Base-by-base conservation (phyloP, 2,113 vertebrate genomes). In the Paradisaea rubra region DNA sequence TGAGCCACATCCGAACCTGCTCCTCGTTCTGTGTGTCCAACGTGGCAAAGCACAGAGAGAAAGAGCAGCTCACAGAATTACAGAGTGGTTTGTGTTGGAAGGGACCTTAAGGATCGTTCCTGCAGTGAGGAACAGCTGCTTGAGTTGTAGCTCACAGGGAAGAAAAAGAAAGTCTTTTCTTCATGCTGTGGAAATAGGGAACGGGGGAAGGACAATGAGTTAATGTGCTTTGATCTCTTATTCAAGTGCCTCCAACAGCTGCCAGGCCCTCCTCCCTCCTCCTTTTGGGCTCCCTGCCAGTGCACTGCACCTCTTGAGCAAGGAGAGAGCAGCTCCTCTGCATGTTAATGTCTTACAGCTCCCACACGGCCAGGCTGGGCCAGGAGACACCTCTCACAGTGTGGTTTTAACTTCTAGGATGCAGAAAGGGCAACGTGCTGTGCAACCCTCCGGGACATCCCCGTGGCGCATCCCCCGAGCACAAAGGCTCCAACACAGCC, bases 381-480 rank as follows among this genome's bases (percentile, higher is more conserved):
- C 12, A 74, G 80, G 63, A 77, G 31, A 47, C 2, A 0, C 28
- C 21, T 81, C 69, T 66, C 6, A 0, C 15, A 15, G 37, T 0
- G 2, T 16, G 27, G 0, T 69, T 82, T 72, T 53, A 1, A 28
- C 41, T 82, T 24, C 54, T 9, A 2, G 71, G 17, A 5, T 19
- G 31, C 59, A 77, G 37, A 8, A 72, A 80, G 41, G 6, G 20
- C 3, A 5, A 15, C 0, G 3, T 41, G 41, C 25, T 1, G 1
- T 9, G 37, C 20, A 13, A 2, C 25, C 39, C 1, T 1, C 9
- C 0, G 0, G 72, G 63, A 61, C 16, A 60, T 11, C 49, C 24
- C 57, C 2, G 9, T 0, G 0, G 16, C 5, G 19, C n/a, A 30
- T 41, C 10, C 15, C 5, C 19, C 0, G 0, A 31, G 33, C 15